phyloP scores from a whole-genome alignment of 1,140 invertebrate species.

The Tetramorium parvispinum region DNA sequence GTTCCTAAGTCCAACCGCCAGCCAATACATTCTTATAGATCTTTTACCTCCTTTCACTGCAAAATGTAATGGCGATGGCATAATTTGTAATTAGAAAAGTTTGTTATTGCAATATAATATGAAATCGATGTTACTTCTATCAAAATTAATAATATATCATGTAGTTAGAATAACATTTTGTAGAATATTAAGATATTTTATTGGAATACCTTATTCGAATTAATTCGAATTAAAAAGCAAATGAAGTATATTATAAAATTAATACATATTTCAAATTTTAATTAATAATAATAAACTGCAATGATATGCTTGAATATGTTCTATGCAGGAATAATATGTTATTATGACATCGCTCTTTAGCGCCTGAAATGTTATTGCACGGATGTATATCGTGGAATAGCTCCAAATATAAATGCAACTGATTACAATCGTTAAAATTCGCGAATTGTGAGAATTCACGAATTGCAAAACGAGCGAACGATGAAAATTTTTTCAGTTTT shows the following conservation, averaged over 20 bases:
- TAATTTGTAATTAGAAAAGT: neutral
- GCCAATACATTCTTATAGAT: no score
- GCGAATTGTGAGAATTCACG: neutral
- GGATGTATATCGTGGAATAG: slow-evolving; percentile 82
- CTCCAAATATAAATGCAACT: slow-evolving; percentile 74
- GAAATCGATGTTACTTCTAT: neutral
- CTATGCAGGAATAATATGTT: slow-evolving; percentile 73
- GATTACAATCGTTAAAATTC: slow-evolving; percentile 68
- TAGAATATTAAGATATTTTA: neutral
- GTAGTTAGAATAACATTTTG: neutral
- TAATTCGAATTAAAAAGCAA: neutral
- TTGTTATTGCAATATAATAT: neutral
- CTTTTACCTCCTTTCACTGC: neutral
- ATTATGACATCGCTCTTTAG: slow-evolving; percentile 80
- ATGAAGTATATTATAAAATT: neutral
- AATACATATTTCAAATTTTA: neutral
- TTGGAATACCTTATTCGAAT: neutral
- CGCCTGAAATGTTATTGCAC: slow-evolving; percentile 80
- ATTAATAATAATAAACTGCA: neutral
- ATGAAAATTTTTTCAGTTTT: neutral
- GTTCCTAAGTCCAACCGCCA: no score
- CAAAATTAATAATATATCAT: neutral
- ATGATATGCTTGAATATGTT: slow-evolving; percentile 1
- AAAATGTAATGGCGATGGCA: neutral
- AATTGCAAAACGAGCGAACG: no score